Evolutionary conservation across 2,113 vertebrate species (phyloP), one percentile per base, ranked within the genome.

Genomic region (Anas platyrhynchos): DNA sequence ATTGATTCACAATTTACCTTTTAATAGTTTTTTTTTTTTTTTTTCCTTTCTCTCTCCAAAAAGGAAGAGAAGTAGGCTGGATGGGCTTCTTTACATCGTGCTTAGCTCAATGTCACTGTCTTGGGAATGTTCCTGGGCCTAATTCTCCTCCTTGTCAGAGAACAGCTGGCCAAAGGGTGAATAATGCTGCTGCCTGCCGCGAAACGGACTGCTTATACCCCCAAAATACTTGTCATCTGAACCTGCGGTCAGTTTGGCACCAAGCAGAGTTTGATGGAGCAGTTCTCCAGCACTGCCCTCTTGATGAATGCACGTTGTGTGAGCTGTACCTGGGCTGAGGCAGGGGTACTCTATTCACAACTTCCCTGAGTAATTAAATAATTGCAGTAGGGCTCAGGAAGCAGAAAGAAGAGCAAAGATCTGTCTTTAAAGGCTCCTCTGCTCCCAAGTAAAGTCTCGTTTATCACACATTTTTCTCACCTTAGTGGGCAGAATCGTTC

Each of bases 401-500:
- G 58, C 43, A 46, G 66, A 62, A 73, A 83, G n/a, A 87, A 54
- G 38, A 71, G 16, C 25, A 32, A 63, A 74, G 55, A 46, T 46
- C 46, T 82, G 77, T 5, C 29, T 78, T 75, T 23, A 18, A 69
- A 81, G 44, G 5, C 13, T 91, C 14, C 7, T 66, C 16, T 65
- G 20, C 59, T 82, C 75, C 26, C 32, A 20, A 0, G 31, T 31
- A 0, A 0, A 50, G 20, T 34, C 46, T 7, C 74, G 31, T 15
- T 78, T 11, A 15, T 32, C 8, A 6, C 2, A 1, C 0, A 4
- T 32, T 67, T 69, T 61, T 44, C 36, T 56, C 2, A 0, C 0
- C 0, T 67, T 59, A 25, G 18, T 3, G 8, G 12, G 26, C 13
- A 71, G 50, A 69, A 23, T 55, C 62, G 9, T 36, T 94, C 32